Conservation (phyloP, 2,888 invertebrate genomes). For the Calameuta filiformis region DNA sequence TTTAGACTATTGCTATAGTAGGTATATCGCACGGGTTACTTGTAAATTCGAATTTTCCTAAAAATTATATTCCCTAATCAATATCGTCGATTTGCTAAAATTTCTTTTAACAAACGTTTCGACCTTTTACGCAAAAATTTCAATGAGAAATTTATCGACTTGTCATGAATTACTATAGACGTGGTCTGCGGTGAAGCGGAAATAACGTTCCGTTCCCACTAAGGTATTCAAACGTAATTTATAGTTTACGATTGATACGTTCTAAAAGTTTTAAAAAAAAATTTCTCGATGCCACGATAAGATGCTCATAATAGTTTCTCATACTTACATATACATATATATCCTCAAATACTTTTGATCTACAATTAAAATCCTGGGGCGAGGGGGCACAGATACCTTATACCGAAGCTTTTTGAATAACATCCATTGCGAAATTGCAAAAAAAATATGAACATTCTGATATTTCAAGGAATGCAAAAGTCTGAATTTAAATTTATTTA, state of each 20-base stretch:
- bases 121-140: background rate
- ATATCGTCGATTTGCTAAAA: background rate
- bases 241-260: background rate
- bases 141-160: background rate
- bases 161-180: background rate
- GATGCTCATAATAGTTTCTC: background rate
- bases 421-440: background rate
- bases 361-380: background rate
- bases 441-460: background rate
- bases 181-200: background rate
- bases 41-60: background rate
- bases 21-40: background rate
- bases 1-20: background rate
- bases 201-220: background rate
- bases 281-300: background rate
- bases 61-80: background rate
- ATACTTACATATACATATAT: too few species aligned
- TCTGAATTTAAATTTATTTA: background rate
- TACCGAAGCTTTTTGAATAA: background rate
- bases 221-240: background rate
- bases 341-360: background rate
- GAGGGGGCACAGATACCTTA: background rate
- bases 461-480: background rate
- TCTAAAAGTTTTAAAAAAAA: background rate
- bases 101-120: background rate